These are phyloP conservation scores for Dendropsophus ebraccatus DNA, from an alignment of 2,113 vertebrate species.

Conservation along the genomic window DNA sequence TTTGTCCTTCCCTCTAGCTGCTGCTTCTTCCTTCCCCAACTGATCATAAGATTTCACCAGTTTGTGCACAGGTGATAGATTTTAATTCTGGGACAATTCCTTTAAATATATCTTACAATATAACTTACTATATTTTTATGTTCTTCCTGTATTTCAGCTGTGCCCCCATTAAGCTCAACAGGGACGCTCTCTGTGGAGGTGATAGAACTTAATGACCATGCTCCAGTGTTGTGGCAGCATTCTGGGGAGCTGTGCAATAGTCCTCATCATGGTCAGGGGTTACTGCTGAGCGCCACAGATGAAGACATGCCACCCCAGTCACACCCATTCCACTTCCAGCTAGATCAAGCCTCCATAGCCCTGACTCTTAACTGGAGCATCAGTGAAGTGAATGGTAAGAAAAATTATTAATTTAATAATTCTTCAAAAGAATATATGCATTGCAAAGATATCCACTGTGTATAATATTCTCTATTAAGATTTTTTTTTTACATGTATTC, in stretches of 20 bases:
- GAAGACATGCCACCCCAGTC: slow-evolving; percentile 85
- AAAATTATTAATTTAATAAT: too few relatives aligned
- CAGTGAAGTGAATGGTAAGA: slow-evolving; percentile 79
- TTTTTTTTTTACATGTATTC: too few relatives aligned
- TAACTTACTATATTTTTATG: neutral
- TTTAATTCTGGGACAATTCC: too few relatives aligned
- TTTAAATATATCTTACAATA: neutral
- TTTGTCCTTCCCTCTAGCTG: too few relatives aligned
- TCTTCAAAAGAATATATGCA: too few relatives aligned
- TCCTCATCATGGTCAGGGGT: slow-evolving; percentile 61
- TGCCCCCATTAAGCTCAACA: slow-evolving; percentile 72
- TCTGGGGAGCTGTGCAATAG: slow-evolving; percentile 75
- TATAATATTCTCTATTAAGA: too few relatives aligned
- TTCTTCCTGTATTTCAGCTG: slow-evolving; percentile 59
- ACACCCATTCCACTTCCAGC: slow-evolving; percentile 83
- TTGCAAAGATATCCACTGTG: too few relatives aligned
- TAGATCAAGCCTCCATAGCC: slow-evolving; percentile 70
- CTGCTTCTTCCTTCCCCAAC: too few relatives aligned
- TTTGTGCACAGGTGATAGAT: too few relatives aligned
- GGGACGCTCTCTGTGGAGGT: slow-evolving; percentile 85
- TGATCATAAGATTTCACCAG: too few relatives aligned
- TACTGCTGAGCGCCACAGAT: slow-evolving; percentile 84
- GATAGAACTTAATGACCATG: slow-evolving; percentile 89
- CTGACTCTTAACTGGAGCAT: slow-evolving; percentile 85
- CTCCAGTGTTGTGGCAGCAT: slow-evolving; percentile 74